Evolutionary conservation across 53 echinoderm and acorn worm species (phyloP).

Genomic region (Paracentrotus lividus): DNA sequence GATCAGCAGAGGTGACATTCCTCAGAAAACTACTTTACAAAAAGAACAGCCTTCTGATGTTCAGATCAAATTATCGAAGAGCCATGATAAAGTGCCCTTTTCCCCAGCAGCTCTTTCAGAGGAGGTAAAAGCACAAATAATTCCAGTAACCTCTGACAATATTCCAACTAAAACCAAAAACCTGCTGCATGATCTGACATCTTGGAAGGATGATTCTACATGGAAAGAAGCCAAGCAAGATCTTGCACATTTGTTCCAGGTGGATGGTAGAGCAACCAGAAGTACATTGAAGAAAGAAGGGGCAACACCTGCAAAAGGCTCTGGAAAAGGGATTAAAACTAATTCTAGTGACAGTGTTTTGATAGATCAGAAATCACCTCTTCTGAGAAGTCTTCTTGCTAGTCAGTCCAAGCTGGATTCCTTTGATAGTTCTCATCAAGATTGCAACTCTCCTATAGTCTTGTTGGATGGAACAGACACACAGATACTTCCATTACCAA

Average conservation of each 20-base stretch:
- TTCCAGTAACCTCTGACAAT: not conserved
- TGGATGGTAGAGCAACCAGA: slow-evolving; percentile 49
- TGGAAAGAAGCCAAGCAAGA: slow-evolving; percentile 69
- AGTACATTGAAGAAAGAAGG: slow-evolving; percentile 45
- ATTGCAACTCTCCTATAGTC: not conserved
- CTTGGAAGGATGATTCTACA: slow-evolving; percentile 54
- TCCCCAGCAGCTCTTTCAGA: not conserved
- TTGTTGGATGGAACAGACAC: not conserved
- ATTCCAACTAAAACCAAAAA: not conserved
- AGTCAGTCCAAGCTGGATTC: not conserved
- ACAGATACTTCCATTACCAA: not conserved
- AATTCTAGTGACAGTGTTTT: not conserved
- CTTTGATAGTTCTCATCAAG: not conserved
- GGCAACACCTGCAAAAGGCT: not conserved
- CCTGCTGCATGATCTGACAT: slow-evolving; percentile 17
- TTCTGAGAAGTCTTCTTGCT: not conserved
- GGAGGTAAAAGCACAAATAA: slow-evolving; percentile 20
- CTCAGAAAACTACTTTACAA: not conserved
- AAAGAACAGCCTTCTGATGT: not conserved
- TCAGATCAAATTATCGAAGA: not conserved
- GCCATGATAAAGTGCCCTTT: not conserved
- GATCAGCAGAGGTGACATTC: not conserved
- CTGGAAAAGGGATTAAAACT: not conserved
- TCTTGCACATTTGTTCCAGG: slow-evolving; percentile 42
- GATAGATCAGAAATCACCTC: not conserved